Percentiles rank a stretch among this genome's conserved stretches.
Conservation (phyloP, 2,113 vertebrate species). For the Callospermophilus lateralis region DNA sequence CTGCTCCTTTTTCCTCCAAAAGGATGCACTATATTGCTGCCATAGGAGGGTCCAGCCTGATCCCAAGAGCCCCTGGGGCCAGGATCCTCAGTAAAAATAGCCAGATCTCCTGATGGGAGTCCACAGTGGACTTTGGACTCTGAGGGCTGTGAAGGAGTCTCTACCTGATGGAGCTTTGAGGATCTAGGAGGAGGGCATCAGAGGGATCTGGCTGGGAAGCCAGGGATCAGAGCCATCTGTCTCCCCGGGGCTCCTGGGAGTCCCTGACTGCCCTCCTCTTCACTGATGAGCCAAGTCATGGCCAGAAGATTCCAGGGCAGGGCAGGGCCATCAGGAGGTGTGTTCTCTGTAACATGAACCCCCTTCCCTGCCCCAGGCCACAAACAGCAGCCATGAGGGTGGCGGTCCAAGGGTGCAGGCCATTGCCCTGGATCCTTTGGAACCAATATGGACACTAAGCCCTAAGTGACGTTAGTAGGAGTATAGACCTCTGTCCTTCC, state of each 20-base stretch:
- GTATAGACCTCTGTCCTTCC: background rate
- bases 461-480: background rate
- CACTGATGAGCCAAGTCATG: background rate
- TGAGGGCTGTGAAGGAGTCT: background rate
- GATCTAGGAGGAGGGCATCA: accelerated
- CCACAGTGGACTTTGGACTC: background rate
- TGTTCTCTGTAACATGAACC: background rate
- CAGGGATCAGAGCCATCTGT: background rate
- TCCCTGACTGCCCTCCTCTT: background rate
- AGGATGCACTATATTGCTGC: background rate
- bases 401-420: too few relatives aligned
- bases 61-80: background rate
- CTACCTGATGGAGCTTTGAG: background rate
- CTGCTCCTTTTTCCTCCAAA: background rate
- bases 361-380: background rate
- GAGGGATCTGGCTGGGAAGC: background rate
- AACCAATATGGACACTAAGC: background rate
- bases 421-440: background rate
- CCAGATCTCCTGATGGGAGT: background rate
- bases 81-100: background rate
- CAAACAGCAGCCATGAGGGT: too few relatives aligned
- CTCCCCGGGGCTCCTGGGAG: background rate
- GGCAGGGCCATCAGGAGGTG: background rate
- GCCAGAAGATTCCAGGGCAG: background rate
- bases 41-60: background rate